Conservation (phyloP, 2,797 vertebrate species). For the Sebastes aleutianus region DNA sequence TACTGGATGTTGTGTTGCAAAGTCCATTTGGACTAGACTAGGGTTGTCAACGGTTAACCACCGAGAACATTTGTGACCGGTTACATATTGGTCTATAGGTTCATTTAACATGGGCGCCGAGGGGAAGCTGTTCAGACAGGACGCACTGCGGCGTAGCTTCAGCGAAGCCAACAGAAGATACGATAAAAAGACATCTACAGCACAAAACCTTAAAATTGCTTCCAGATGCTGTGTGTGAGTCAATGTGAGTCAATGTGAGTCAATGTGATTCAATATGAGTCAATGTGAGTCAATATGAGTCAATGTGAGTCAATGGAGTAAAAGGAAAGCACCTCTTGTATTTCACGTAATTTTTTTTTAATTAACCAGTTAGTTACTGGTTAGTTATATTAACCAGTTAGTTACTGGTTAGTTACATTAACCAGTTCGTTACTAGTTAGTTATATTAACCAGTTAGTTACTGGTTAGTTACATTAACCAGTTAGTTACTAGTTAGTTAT, state of each 20-base stretch:
- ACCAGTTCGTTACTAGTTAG: neutral
- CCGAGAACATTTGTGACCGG: neutral
- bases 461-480: neutral
- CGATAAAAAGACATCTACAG: neutral
- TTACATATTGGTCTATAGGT: neutral
- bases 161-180: neutral
- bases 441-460: neutral
- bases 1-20: neutral
- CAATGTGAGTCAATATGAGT: fast-evolving
- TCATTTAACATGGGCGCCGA: neutral
- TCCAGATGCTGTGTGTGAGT: neutral
- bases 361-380: neutral
- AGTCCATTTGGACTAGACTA: neutral
- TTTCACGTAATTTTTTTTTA: neutral
- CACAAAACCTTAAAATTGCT: neutral
- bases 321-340: neutral
- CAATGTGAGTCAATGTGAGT: neutral
- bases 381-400: neutral
- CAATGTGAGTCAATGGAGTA: neutral
- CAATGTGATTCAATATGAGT: neutral
- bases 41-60: neutral
- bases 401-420: neutral
- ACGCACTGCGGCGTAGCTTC: no score
- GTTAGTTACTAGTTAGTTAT: neutral
- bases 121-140: no score